These are phyloP conservation scores for Nomada goodeniana DNA, from an alignment of 2,888 invertebrate species.

Conservation along the genomic window DNA sequence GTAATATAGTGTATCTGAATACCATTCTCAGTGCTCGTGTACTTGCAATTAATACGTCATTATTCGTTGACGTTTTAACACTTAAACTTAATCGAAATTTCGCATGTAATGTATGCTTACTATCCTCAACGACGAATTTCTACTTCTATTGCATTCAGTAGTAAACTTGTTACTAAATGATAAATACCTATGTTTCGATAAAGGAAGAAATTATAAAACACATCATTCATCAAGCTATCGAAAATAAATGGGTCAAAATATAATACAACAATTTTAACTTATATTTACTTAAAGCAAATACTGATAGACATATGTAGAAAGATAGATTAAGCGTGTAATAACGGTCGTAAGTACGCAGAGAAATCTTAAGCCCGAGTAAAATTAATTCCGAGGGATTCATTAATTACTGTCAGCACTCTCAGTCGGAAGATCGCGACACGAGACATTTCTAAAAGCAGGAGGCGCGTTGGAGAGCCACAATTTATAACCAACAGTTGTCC, in stretches of 20 bases:
- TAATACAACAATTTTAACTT: neutral
- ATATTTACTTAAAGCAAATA: too few species aligned
- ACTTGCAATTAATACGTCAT: neutral
- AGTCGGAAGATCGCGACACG: neutral
- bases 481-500: conserved; percentile 2
- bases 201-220: neutral
- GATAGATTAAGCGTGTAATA: neutral
- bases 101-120: neutral
- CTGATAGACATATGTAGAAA: neutral
- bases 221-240: neutral
- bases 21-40: too few species aligned
- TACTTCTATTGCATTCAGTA: too few species aligned
- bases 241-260: neutral
- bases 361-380: neutral
- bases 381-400: conserved; percentile 24
- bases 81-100: neutral
- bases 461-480: neutral
- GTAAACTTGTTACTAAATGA: too few species aligned
- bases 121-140: neutral
- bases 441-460: neutral
- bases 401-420: conserved; percentile 8
- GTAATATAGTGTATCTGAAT: too few species aligned
- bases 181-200: neutral
- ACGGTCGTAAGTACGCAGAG: neutral
- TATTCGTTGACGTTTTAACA: neutral